phyloP scores from a whole-genome alignment of 2,797 vertebrate genomes.

The Emys orbicularis region DNA sequence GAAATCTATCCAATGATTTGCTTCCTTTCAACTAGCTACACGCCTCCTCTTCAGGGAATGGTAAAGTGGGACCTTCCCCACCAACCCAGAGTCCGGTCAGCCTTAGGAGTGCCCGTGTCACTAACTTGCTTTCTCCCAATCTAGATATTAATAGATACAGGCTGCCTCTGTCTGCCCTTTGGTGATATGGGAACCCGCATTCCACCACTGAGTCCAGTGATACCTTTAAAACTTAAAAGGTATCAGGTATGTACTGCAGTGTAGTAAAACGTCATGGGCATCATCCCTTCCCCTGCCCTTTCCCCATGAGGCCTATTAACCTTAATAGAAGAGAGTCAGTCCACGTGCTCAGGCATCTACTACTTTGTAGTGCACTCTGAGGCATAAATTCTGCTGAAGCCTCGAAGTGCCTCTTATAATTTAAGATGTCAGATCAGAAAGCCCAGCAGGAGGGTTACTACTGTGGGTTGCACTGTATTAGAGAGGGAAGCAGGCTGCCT shows the following conservation, averaged over 20 bases:
- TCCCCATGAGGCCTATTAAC: neutral
- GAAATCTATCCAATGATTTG: neutral
- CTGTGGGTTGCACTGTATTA: neutral
- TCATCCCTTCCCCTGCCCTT: neutral
- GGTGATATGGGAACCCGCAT: neutral
- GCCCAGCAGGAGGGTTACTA: neutral
- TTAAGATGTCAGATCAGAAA: neutral
- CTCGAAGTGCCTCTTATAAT: neutral
- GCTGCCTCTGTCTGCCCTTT: neutral
- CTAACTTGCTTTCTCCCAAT: neutral
- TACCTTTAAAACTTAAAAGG: neutral
- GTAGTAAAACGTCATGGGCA: neutral
- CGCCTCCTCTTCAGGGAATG: neutral
- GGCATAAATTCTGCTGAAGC: fast-evolving
- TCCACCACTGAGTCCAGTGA: neutral
- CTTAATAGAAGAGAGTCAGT: neutral
- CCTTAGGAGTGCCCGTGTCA: neutral
- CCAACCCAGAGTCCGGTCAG: neutral
- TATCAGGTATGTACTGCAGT: neutral
- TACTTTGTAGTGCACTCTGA: neutral
- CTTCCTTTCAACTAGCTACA: neutral
- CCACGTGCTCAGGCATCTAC: neutral
- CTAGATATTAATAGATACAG: neutral
- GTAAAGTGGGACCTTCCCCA: neutral
- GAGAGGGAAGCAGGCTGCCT: neutral